These are phyloP conservation scores for Atherix ibis DNA, from an alignment of 2,888 invertebrate genomes.

Conservation along the genomic window DNA sequence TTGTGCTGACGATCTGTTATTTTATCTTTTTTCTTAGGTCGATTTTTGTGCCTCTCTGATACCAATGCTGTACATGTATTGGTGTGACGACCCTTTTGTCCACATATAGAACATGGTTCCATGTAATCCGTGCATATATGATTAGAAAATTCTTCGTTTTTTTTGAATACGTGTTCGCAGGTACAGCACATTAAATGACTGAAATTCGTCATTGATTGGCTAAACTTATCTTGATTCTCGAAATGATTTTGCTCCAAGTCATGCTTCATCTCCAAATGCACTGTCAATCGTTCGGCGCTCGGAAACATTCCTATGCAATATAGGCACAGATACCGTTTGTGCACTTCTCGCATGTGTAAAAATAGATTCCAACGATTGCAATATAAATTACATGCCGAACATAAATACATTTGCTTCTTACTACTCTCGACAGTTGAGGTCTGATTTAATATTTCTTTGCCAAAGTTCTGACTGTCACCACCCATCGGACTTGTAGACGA, in stretches of 20 bases:
- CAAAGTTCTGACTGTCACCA: conserved; percentile 1
- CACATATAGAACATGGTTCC: conserved; percentile 28
- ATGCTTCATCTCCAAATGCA: conserved; percentile 64
- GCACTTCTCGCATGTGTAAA: conserved; percentile 67
- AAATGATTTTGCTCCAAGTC: conserved; percentile 56
- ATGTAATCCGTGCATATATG: conserved; percentile 44
- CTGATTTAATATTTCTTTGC: neutral
- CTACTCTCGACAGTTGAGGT: conserved; percentile 1
- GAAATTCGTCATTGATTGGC: conserved; percentile 46
- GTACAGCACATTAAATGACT: conserved; percentile 66
- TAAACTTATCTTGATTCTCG: conserved; percentile 50
- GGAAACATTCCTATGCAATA: conserved; percentile 74
- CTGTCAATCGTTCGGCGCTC: conserved; percentile 58
- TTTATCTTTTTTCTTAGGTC: too few species aligned
- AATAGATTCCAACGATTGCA: conserved; percentile 79
- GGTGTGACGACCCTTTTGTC: conserved; percentile 26
- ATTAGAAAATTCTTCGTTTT: conserved; percentile 57
- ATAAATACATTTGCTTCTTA: conserved; percentile 52
- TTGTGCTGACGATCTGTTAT: too few species aligned
- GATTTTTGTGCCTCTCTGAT: too few species aligned
- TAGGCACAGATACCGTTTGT: conserved; percentile 65
- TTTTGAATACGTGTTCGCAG: conserved; percentile 63
- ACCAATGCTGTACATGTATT: conserved; percentile 24
- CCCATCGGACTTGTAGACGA: neutral
- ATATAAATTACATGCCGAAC: conserved; percentile 67